These are phyloP conservation scores for Spatula clypeata DNA, from an alignment of 2,797 vertebrate species.

Conservation along the genomic window DNA sequence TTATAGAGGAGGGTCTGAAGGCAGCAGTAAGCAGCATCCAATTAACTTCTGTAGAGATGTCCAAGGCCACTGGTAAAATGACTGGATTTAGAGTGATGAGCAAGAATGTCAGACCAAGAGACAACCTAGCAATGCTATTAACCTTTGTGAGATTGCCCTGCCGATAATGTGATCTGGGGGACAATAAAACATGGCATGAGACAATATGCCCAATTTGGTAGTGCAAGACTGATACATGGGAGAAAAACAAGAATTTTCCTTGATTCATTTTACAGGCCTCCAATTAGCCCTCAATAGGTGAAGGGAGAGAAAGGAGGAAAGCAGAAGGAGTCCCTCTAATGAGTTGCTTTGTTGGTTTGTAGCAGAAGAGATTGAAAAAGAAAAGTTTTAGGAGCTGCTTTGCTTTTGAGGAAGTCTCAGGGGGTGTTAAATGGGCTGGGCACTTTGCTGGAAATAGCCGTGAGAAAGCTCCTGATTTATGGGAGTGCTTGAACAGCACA, in stretches of 20 bases:
- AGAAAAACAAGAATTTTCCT: not conserved
- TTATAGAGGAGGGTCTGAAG: constrained; percentile 26
- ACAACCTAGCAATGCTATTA: constrained; percentile 8
- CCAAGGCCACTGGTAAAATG: not conserved
- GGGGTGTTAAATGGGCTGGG: not conserved
- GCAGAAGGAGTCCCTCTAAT: not conserved
- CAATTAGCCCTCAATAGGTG: constrained; percentile 5
- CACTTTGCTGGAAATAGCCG: accelerated
- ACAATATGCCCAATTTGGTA: constrained; percentile 9
- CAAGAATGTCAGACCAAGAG: not conserved
- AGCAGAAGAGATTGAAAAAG: not conserved
- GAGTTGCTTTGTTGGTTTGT: not conserved
- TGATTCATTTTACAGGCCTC: not conserved
- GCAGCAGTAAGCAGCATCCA: constrained; percentile 13
- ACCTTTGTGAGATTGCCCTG: constrained; percentile 14
- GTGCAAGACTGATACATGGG: not conserved
- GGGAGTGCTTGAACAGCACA: not conserved
- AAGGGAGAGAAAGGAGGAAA: not conserved
- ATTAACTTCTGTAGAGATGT: not conserved
- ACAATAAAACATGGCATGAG: constrained; percentile 18
- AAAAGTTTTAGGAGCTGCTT: not conserved
- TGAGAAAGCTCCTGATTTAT: constrained; percentile 14
- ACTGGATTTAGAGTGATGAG: constrained; percentile 34
- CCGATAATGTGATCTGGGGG: not conserved
- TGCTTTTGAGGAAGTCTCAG: not conserved